These are phyloP conservation scores for Megalurothrips usitatus DNA, from an alignment of 2,888 invertebrate genomes.

Conservation along the genomic window DNA sequence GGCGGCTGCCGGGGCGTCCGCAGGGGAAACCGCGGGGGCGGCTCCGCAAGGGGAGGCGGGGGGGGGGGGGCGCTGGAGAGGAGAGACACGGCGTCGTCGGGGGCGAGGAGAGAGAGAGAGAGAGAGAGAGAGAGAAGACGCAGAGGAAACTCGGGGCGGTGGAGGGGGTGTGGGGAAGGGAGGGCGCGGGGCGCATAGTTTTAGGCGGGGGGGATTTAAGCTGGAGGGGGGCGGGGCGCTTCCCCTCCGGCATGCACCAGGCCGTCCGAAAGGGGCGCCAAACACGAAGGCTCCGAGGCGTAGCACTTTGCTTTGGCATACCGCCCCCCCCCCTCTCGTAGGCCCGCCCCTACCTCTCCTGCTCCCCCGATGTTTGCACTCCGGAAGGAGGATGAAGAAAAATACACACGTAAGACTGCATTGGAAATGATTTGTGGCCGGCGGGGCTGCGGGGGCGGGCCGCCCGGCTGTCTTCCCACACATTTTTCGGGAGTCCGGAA, in stretches of 20 bases:
- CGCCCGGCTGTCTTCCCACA: no score
- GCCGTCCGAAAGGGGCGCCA: background rate
- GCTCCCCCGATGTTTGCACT: background rate
- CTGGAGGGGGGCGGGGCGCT: no score
- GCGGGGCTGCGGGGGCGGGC: background rate
- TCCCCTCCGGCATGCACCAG: background rate
- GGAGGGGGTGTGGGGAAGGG: background rate
- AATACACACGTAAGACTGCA: background rate
- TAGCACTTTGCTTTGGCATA: no score
- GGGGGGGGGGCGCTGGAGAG: no score
- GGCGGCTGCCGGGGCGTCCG: no score
- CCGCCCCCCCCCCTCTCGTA: background rate
- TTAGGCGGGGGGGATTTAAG: background rate
- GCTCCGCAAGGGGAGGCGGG: no score
- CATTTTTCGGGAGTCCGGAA: background rate
- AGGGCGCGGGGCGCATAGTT: background rate
- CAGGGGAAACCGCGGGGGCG: no score
- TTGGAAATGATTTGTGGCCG: background rate
- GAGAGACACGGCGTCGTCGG: no score
- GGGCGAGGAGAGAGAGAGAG: no score
- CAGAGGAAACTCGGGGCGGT: no score
- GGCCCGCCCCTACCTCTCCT: background rate
- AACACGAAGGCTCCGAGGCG: background rate
- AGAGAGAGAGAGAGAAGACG: no score
- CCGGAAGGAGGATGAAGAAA: conserved; percentile 13